Base-by-base conservation (phyloP, 2,113 vertebrate genomes). In the Dolichallabes microphthalmus region DNA sequence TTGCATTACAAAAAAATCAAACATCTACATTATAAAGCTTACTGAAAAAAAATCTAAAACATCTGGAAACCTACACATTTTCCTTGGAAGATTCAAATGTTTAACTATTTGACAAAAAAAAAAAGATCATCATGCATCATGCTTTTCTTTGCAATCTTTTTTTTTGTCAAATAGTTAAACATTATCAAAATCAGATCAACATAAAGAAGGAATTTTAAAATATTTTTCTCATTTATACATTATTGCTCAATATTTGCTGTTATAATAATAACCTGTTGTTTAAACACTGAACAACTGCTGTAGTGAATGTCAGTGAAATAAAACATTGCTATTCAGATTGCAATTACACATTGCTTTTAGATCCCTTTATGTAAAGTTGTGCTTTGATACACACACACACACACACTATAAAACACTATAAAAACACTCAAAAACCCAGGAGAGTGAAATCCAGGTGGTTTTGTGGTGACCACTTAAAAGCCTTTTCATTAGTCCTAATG, bases 401-500 rank as follows among this genome's bases (percentile, higher is more conserved):
- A n/a, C 71, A 52, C 39, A 84, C 69, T n/a, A n/a, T n/a, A n/a
- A n/a, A n/a, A 83, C 68, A 53, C 58, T 60, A 22, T 60, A 58
- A 58, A 32, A 53, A 64, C 58, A 73, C 53, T 60, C 55, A 76
- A 82, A 81, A 57, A 75, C 83, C 80, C 64, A 68, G 12, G 82
- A 88, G 88, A 89, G 86, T 90, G 86, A 92, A 82, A 92, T 94
- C 92, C 94, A 95, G 94, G 94, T 94, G 94, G 91, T 89, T 90
- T 86, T 71, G 91, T 92, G 92, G 87, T 86, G 92, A 93, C 92
- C 85, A 91, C 93, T 93, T 95, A 92, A 95, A 93, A 95, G 94
- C 94, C 94, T 95, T 95, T 95, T 95, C 93, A 95, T 95, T 95
- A 93, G 88, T 88, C 87, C 91, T 94, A 95, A 95, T 95, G 93